Evolutionary conservation across 2,113 vertebrate genomes (phyloP), one percentile per base, ranked within the genome.

Genomic region (Herpetotheres cachinnans): DNA sequence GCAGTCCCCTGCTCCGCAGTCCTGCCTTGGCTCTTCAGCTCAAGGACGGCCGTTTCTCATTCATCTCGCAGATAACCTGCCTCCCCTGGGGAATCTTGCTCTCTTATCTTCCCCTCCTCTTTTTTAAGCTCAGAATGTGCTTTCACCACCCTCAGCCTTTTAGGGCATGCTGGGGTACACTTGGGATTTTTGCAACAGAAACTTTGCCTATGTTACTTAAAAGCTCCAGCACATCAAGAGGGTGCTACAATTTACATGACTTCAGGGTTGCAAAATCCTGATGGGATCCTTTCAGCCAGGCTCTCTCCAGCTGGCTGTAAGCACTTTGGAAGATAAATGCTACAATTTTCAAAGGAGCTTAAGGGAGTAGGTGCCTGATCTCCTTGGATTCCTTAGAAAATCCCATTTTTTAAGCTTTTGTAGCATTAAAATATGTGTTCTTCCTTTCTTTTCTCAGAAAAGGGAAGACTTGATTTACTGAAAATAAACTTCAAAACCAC

Each of bases 321-420:
- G 89, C 80, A 59, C 72, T 83, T 93, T 76, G 74, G 63, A 74
- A 73, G 72, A 90, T 42, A 88, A 95, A 87, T 69, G 61, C 87
- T 73, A 47, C 70, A 42, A 78, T 94, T 97, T 96, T 86, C 88
- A 81, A 86, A 89, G 56, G 69, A 70, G 69, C 73, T 86, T 89
- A 61, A 82, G 73, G 70, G 70, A 94, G 29, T 89, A 87, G 83
- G 54, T 69, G 70, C 91, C 81, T 73, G 81, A 89, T 92, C 78
- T 84, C 72, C 81, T 84, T 61, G 62, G 56, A 49, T 76, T 86
- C 94, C 78, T 89, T 70, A 87, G 80, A 82, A 95, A 95, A 97
- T 95, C 73, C 44, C 16, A 30, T 80, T 79, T 86, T 81, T 62
- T 25, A 87, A 82, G 81, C 77, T 77, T 93, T 85, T 82, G 42